Percentiles rank a stretch among this genome's conserved stretches.
Evolutionary conservation across 2,888 invertebrate species (phyloP).

Genomic region (Andrena chrysosceles): DNA sequence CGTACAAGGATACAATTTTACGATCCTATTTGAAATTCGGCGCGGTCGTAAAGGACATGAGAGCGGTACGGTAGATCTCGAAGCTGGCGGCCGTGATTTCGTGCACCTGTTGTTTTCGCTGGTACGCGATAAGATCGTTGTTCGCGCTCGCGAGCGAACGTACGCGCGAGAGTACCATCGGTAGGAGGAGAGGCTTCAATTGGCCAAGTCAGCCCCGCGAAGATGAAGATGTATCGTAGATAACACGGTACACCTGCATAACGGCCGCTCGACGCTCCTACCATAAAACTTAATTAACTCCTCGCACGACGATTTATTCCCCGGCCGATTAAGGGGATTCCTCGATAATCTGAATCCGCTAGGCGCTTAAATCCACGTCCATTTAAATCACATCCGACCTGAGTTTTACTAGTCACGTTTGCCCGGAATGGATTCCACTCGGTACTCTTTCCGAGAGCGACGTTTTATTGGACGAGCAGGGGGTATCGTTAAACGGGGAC

Average conservation of each 20-base stretch:
- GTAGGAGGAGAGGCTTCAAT: slow-evolving; percentile 31
- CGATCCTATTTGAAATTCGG: slow-evolving; percentile 55
- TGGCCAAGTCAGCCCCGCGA: slow-evolving; percentile 52
- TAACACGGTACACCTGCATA: slow-evolving; percentile 68
- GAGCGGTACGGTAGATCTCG: slow-evolving; percentile 45
- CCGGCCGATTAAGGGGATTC: slow-evolving; percentile 63
- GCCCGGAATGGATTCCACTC: slow-evolving; percentile 16
- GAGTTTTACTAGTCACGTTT: slow-evolving; percentile 41
- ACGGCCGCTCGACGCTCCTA: slow-evolving; percentile 50
- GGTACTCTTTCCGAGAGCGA: slow-evolving; percentile 6
- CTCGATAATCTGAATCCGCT: slow-evolving; percentile 66
- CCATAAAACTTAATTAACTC: slow-evolving; percentile 74
- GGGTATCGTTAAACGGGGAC: slow-evolving; percentile 12
- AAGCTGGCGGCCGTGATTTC: slow-evolving; percentile 65
- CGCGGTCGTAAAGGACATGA: slow-evolving; percentile 53
- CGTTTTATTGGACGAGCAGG: slow-evolving; percentile 28
- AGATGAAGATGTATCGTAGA: slow-evolving; percentile 74
- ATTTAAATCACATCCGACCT: slow-evolving; percentile 40
- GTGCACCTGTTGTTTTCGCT: slow-evolving; percentile 75
- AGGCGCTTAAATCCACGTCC: slow-evolving; percentile 39
- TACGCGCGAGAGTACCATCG: slow-evolving; percentile 22
- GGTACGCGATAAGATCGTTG: slow-evolving; percentile 67
- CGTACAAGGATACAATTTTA: slow-evolving; percentile 43
- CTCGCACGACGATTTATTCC: slow-evolving; percentile 67
- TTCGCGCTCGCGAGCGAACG: slow-evolving; percentile 21